Base-by-base conservation (phyloP, 2,113 vertebrate species). In the Charina bottae region DNA sequence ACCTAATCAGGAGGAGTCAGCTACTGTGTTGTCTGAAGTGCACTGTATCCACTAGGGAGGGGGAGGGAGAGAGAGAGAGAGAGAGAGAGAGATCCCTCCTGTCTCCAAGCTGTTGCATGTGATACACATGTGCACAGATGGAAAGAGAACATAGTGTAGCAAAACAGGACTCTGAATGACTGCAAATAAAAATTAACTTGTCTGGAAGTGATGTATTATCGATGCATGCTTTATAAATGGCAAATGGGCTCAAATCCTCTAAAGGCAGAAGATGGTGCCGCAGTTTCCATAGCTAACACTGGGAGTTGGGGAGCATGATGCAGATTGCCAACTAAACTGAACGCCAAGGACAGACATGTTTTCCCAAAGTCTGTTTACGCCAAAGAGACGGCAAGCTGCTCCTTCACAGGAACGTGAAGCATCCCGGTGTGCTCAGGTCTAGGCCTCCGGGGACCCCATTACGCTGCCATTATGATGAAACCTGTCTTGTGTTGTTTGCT, bases 401-500 rank as follows among this genome's bases (percentile, higher is more conserved):
- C n/a, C 46, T 89, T 89, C 78, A 64, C 58, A n/a, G 78, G 56
- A 62, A 85, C 84, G 9, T 21, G 53, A 59, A 83, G 64, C 78
- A 87, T 37, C 68, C 68, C 91, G 56, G 10, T 24, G n/a, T 42
- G 24, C 91, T 60, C 87, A 21, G 87, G 72, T 26, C 42, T 13
- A 62, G 46, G 91, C 91, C 87, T 85, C 91, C 19, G 3, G 87
- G 58, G 87, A 85, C 58, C 87, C 72, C 87, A 89, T 92, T 89
- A 92, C 7, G 23, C 24, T 84, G 58, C 87, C 78, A 55, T 68
- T 64, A 85, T 85, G 87, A 89, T 84, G 58, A 92, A 89, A 89
- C 72, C 58, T 64, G 46, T 53, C 87, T 89, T 17, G 10, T 83
- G 53, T 88, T 37, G 87, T 83, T 55, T 72, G 23, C 46, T 83